Percentiles rank a stretch among this genome's conserved stretches.
These are phyloP conservation scores for Valencia hispanica DNA, from an alignment of 2,797 vertebrate species.

Conservation along the genomic window DNA sequence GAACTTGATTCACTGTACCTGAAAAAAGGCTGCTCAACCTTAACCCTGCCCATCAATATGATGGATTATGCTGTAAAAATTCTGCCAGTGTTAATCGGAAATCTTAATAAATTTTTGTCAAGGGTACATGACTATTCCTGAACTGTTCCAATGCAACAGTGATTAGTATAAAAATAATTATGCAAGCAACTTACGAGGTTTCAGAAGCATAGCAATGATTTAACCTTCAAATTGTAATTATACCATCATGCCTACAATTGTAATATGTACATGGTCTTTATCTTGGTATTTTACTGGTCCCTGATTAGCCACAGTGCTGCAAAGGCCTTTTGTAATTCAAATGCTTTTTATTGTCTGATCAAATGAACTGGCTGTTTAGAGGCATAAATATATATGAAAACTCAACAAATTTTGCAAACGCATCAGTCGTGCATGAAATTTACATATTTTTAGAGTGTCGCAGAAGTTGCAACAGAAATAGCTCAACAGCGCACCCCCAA, in stretches of 20 bases:
- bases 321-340: too few relatives aligned
- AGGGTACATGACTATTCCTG: neutral
- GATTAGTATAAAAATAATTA: neutral
- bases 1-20: constrained; percentile 15
- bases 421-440: too few relatives aligned
- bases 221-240: neutral
- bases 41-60: neutral
- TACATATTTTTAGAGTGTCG: too few relatives aligned
- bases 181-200: neutral
- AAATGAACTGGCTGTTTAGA: too few relatives aligned
- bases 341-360: too few relatives aligned
- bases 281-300: too few relatives aligned
- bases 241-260: neutral
- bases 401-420: too few relatives aligned
- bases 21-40: neutral
- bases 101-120: neutral
- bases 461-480: too few relatives aligned
- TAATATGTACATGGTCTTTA: neutral
- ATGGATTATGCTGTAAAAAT: neutral
- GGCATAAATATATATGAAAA: too few relatives aligned
- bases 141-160: neutral
- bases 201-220: neutral
- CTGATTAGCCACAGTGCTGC: too few relatives aligned
- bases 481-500: too few relatives aligned
- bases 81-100: neutral